Conservation (phyloP, 2,797 vertebrate species). For the Alca torda region DNA sequence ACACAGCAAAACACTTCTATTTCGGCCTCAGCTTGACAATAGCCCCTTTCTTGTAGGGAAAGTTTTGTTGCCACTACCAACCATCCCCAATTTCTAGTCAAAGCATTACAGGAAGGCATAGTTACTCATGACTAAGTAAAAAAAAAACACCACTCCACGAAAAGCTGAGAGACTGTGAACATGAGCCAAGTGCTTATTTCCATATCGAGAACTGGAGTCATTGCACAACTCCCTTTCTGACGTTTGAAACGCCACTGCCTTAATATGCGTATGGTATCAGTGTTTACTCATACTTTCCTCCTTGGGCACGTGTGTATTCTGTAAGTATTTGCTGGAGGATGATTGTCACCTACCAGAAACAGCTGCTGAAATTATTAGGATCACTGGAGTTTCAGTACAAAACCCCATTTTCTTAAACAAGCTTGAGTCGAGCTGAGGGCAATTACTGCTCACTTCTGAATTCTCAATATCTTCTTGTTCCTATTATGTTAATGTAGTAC, state of each 20-base stretch:
- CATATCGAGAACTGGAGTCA: neutral
- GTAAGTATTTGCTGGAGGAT: neutral
- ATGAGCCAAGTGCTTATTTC: neutral
- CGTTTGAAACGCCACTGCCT: neutral
- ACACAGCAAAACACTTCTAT: neutral
- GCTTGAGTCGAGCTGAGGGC: neutral
- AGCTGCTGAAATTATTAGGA: neutral
- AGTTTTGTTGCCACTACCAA: neutral
- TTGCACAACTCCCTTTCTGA: slow-evolving; percentile 15
- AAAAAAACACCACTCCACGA: neutral
- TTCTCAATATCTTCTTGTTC: neutral
- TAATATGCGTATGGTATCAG: neutral
- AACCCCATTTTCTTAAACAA: neutral
- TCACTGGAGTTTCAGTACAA: neutral
- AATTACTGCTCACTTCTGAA: neutral
- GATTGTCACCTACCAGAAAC: slow-evolving; percentile 2
- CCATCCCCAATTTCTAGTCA: neutral
- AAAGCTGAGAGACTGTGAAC: neutral
- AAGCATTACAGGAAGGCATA: neutral
- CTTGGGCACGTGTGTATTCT: neutral
- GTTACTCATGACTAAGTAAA: neutral
- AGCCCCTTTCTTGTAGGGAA: neutral
- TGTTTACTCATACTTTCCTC: slow-evolving; percentile 17
- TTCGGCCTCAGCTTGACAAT: neutral
- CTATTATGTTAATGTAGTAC: neutral